These are phyloP conservation scores for Trissoscelio sp. DNA, from an alignment of 2,888 invertebrate genomes.

Conservation along the genomic window DNA sequence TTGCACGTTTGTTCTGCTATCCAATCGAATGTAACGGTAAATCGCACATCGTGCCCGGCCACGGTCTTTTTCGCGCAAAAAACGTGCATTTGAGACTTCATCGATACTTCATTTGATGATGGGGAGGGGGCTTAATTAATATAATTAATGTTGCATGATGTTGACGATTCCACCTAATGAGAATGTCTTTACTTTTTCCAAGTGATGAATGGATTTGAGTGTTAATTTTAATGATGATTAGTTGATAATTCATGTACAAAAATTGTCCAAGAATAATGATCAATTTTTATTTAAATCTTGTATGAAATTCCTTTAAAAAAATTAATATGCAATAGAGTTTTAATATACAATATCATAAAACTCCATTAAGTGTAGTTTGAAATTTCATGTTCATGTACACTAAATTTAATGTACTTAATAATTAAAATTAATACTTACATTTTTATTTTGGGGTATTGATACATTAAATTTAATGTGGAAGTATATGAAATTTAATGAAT, in stretches of 20 bases:
- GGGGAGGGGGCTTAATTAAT: constrained; percentile 44
- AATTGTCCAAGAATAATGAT: background rate
- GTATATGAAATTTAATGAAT: too few species aligned
- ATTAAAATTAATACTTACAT: too few species aligned
- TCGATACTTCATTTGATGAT: constrained; percentile 31
- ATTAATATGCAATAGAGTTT: too few species aligned
- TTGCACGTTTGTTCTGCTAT: constrained; percentile 62
- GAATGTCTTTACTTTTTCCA: constrained; percentile 23
- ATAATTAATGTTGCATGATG: constrained; percentile 54
- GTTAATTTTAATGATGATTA: constrained; percentile 53
- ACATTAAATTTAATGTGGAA: too few species aligned
- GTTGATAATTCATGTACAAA: constrained; percentile 28
- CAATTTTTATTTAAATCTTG: background rate
- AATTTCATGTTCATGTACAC: constrained; percentile 2
- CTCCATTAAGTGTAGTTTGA: too few species aligned
- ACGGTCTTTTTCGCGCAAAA: constrained; percentile 26
- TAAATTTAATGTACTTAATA: too few species aligned
- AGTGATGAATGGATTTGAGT: constrained; percentile 32
- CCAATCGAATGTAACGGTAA: constrained; percentile 63
- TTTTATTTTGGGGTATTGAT: too few species aligned
- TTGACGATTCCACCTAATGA: constrained; percentile 39
- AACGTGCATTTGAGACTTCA: constrained; percentile 28
- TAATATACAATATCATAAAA: too few species aligned
- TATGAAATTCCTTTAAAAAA: too few species aligned
- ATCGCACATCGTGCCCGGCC: constrained; percentile 31